Percentiles rank a stretch among this genome's conserved stretches.
Conservation (phyloP, 2,113 vertebrate species). For the Azemiops feae region DNA sequence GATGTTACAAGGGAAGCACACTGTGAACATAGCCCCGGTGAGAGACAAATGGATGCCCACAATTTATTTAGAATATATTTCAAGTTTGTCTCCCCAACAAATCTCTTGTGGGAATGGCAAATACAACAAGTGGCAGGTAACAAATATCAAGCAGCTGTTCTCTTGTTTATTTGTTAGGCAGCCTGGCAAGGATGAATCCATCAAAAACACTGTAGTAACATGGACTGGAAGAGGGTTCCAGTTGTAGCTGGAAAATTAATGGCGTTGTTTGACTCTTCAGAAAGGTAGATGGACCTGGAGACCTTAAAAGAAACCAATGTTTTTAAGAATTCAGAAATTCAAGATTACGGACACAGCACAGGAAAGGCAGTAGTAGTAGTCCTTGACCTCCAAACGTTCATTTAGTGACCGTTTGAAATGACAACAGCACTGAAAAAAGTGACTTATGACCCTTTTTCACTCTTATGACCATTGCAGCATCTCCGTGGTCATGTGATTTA, state of each 20-base stretch:
- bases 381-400: no score
- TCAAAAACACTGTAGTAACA: neutral
- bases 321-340: neutral
- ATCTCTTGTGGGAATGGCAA: neutral
- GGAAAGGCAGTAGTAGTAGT: neutral
- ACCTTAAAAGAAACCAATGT: neutral
- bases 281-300: neutral
- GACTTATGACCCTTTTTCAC: neutral
- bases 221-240: neutral
- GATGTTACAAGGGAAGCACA: accelerated
- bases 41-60: accelerated
- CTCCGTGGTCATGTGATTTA: neutral
- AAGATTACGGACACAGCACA: neutral
- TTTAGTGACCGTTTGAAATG: neutral
- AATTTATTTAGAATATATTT: neutral
- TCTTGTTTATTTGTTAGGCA: conserved; percentile 21
- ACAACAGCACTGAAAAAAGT: neutral
- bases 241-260: neutral
- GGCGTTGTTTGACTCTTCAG: neutral
- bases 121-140: neutral
- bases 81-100: conserved; percentile 14
- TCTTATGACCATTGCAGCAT: neutral
- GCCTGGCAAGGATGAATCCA: neutral
- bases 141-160: conserved; percentile 32
- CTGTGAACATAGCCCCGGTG: accelerated